Evolutionary conservation across 2,797 vertebrate species (phyloP), one percentile per base, ranked within the genome.

Genomic region (Chelon labrosus): DNA sequence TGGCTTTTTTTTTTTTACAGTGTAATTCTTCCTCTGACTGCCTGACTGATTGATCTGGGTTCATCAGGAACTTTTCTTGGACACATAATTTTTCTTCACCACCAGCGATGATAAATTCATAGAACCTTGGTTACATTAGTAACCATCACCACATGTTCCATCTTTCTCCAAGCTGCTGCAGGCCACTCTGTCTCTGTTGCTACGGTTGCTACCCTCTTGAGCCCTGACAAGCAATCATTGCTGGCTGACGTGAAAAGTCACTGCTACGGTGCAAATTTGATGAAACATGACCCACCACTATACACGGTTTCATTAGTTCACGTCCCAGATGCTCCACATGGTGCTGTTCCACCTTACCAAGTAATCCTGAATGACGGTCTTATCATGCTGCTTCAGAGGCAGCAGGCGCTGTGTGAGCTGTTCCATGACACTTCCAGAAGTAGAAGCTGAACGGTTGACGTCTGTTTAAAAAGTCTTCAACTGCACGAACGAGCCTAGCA

Each of bases 381-480:
- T 79, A 75, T 85, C 75, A 47, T 67, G 53, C 2, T 3, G 5
- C 55, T 65, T 77, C 73, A 65, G 61, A 81, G 62, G 56, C 3
- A n/a, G 4, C 47, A 37, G 38, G 27, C 35, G 58, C 44, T 19
- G 25, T 3, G 25, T 46, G 22, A 2, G 57, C 47, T 49, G 9
- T 64, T 57, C 72, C 51, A 17, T 39, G 57, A 63, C 20, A 19
- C 42, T 22, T 65, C 17, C 0, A 1, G 22, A 53, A 46, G 58
- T 25, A 17, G 50, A 19, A 60, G 56, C 37, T 52, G 67, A 75
- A 65, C 52, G 39, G 11, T 72, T 74, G 14, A 58, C 61, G 37
- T 52, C 31, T 68, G 19, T 71, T 76, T 65, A 75, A 54, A 37
- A 60, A 14, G 60, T 69, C 70, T 71, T 73, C 41, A 74, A 50